These are phyloP conservation scores for Tretioscincus oriximinensis DNA, from an alignment of 2,113 vertebrate genomes.

Conservation along the genomic window DNA sequence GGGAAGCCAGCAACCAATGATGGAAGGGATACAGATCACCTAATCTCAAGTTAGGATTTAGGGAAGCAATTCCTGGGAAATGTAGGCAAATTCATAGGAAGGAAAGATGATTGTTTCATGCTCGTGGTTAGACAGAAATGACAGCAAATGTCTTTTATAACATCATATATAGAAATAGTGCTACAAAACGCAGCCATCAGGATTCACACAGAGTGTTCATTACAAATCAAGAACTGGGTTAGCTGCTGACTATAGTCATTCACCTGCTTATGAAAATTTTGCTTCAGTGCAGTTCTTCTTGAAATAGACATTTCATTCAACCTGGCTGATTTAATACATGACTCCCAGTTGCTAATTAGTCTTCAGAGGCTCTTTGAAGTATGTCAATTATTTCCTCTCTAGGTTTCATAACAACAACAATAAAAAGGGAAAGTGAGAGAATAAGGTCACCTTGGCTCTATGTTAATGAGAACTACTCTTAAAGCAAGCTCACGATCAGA, in stretches of 20 bases:
- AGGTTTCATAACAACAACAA: slow-evolving; percentile 42
- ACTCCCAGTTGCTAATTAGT: slow-evolving; percentile 70
- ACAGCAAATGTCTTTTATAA: no score
- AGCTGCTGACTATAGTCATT: slow-evolving; percentile 48
- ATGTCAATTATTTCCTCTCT: slow-evolving; percentile 57
- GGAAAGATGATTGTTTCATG: no score
- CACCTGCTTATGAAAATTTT: slow-evolving; percentile 35
- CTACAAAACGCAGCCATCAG: no score
- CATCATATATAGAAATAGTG: no score
- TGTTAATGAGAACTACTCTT: slow-evolving; percentile 32
- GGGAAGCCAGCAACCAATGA: no score
- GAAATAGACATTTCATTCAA: slow-evolving; percentile 64
- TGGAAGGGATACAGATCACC: no score
- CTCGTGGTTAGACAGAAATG: no score
- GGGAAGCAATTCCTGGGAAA: no score
- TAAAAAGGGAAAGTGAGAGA: slow-evolving; percentile 21
- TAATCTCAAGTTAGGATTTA: no score
- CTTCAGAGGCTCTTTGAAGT: slow-evolving; percentile 59
- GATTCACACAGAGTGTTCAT: slow-evolving; percentile 29
- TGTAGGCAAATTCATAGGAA: no score
- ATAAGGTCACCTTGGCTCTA: slow-evolving; percentile 55
- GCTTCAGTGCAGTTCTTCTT: slow-evolving; percentile 49
- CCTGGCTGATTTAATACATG: slow-evolving; percentile 39
- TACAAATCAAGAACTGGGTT: slow-evolving; percentile 13
- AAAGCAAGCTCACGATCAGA: not conserved